A percentile compares a stretch with the other conserved stretches of the same genome.
Conservation (phyloP, 2,888 invertebrate genomes). For the Campaea margaritaria region DNA sequence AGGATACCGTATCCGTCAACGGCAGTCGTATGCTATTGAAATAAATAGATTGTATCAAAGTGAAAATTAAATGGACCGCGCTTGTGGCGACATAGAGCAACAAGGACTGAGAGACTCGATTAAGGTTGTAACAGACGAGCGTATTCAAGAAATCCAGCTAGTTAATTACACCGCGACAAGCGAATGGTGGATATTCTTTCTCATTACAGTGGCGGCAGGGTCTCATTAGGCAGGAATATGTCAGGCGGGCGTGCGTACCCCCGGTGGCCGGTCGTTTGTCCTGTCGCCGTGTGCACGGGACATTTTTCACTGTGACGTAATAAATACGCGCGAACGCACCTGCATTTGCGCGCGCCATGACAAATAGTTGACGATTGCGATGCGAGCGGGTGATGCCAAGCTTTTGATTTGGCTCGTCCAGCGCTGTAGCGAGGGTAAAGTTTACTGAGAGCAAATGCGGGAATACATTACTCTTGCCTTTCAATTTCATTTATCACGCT, state of each 20-base stretch:
- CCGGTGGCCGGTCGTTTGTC: slow-evolving; percentile 68
- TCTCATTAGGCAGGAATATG: slow-evolving; percentile 73
- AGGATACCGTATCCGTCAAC: slow-evolving; percentile 34
- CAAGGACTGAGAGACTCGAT: slow-evolving; percentile 34
- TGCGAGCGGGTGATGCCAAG: slow-evolving; percentile 50
- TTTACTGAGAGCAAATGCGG: background rate
- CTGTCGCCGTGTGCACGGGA: slow-evolving; percentile 64
- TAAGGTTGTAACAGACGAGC: slow-evolving; percentile 36
- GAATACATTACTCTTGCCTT: background rate
- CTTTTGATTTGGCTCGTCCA: slow-evolving; percentile 41
- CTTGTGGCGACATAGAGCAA: slow-evolving; percentile 21
- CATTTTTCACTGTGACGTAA: slow-evolving; percentile 70
- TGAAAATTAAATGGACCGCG: slow-evolving; percentile 18
- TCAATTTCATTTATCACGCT: background rate
- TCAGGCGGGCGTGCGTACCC: slow-evolving; percentile 62
- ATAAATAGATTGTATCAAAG: slow-evolving; percentile 16
- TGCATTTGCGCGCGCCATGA: slow-evolving; percentile 64
- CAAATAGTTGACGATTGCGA: slow-evolving; percentile 61
- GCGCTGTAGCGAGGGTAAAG: slow-evolving; percentile 22
- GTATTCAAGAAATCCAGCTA: slow-evolving; percentile 52
- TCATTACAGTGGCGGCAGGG: slow-evolving; percentile 65
- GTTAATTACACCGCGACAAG: slow-evolving; percentile 65
- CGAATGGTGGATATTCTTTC: slow-evolving; percentile 70
- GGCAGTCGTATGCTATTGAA: slow-evolving; percentile 27
- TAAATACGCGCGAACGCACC: slow-evolving; percentile 67